Percentiles rank a stretch among this genome's conserved stretches.
Conservation (phyloP, 1,140 invertebrate genomes). For the Drosophila serrata region DNA sequence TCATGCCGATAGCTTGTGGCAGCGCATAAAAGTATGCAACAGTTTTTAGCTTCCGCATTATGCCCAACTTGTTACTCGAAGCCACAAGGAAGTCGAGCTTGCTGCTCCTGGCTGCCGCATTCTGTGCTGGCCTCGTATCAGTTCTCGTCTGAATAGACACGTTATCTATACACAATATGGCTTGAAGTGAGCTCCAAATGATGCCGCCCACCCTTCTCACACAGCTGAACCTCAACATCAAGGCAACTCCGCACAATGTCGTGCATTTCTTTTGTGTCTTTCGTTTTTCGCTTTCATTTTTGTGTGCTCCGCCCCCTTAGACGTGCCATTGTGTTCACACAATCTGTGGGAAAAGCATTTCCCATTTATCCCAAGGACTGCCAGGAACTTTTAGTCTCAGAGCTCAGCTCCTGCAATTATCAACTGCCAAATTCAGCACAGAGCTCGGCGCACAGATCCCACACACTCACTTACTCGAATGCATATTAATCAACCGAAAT, state of each 20-base stretch:
- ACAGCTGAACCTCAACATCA: conserved; percentile 12
- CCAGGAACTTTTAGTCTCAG: conserved; percentile 53
- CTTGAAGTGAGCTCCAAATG: conserved; percentile 71
- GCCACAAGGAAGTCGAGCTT: conserved; percentile 50
- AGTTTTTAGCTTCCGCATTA: conserved; percentile 67
- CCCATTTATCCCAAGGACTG: conserved; percentile 4
- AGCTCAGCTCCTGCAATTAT: conserved; percentile 66
- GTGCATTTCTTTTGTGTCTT: conserved; percentile 64
- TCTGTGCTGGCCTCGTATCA: conserved; percentile 72
- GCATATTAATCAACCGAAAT: conserved; percentile 66
- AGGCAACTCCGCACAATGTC: conserved; percentile 38
- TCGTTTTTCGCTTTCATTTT: conserved; percentile 15
- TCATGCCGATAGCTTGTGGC: conserved; percentile 43
- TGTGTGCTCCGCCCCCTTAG: conserved; percentile 13
- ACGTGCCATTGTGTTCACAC: conserved; percentile 67
- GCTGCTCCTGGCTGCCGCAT: conserved; percentile 31
- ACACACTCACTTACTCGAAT: conserved; percentile 32
- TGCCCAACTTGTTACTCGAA: conserved; percentile 69
- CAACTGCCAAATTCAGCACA: conserved; percentile 54
- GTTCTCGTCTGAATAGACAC: conserved; percentile 80
- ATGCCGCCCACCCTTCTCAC: conserved; percentile 17
- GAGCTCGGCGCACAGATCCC: background rate
- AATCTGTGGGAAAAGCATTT: conserved; percentile 49
- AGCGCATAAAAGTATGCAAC: conserved; percentile 67
- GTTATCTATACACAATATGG: conserved; percentile 81